Evolutionary conservation across 2,888 invertebrate genomes (phyloP), one percentile per base, ranked within the genome.

Genomic region (Mythimna albipuncta): DNA sequence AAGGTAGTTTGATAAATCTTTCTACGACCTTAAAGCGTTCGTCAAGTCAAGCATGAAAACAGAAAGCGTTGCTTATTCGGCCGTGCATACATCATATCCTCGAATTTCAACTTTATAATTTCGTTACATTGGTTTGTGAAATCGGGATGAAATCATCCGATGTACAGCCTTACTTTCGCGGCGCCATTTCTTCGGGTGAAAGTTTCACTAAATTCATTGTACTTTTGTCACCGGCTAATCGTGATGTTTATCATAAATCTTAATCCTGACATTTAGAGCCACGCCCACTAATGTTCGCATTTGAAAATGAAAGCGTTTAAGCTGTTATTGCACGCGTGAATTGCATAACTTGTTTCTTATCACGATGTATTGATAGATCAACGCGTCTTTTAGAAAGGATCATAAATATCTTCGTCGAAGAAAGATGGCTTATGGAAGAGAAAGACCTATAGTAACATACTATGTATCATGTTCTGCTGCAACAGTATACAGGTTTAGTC

Each of bases 171-270:
- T 87, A 93, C 94, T 95, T 95, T 95, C 95, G 88, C 93, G 82
- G 75, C 81, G 83, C 83, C 92, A 95, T 94, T 94, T 94, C 94
- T 88, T 91, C 89, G 74, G 90, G 95, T 93, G 96, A 96, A 96
- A 95, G 96, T 95, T 89, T 89, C 88, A 91, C 87, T 87, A 88
- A 89, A 88, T 89, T 91, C 91, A 94, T 94, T 95, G 94, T 95
- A 91, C 90, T 92, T 94, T 94, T 94, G 95, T 95, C 94, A 93
- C 91, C 91, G 86, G 86, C 88, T 91, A 93, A 94, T 94, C 93
- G 91, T 89, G 90, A 85, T 92, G 89, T 93, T 93, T 93, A 94
- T 94, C 93, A 88, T 90, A 91, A 90, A 92, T 93, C 92, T 91
- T 91, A 90, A 92, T 93, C 91, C 92, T 91, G 92, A 91, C 92